Percentiles rank a stretch among this genome's conserved stretches.
Conservation (phyloP, 2,888 invertebrate species). For the Scaptomyza caliginosa region DNA sequence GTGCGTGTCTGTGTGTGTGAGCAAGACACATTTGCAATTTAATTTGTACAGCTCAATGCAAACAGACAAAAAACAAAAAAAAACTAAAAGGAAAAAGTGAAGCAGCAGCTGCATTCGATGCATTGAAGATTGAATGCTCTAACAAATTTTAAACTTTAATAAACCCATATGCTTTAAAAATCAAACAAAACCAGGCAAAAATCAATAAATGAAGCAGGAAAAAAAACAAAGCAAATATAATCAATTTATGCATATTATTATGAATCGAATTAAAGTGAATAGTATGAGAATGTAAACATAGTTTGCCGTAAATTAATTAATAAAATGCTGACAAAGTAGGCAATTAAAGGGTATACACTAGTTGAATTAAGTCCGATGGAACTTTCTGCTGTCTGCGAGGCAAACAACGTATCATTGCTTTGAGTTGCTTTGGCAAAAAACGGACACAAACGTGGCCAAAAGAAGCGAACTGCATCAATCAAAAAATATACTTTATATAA, state of each 20-base stretch:
- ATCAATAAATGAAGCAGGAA: not conserved
- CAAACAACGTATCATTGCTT: constrained; percentile 14
- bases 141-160: too few relatives aligned
- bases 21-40: constrained; percentile 59
- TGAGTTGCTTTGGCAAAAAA: constrained; percentile 21
- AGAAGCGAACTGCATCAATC: constrained; percentile 13
- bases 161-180: too few relatives aligned
- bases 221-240: not conserved
- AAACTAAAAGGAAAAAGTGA: constrained; percentile 5
- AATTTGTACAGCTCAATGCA: constrained; percentile 66
- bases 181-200: not conserved
- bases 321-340: not conserved
- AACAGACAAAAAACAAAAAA: constrained; percentile 31
- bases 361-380: not conserved
- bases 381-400: not conserved
- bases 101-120: not conserved
- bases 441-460: not conserved
- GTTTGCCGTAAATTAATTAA: not conserved
- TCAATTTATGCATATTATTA: not conserved
- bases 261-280: not conserved
- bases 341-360: constrained; percentile 5
- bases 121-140: not conserved
- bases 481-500: constrained; percentile 22
- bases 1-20: constrained; percentile 5
- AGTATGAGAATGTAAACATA: not conserved